Evolutionary conservation across 2,888 invertebrate genomes (phyloP).

Genomic region (Ornithoptera priamus): DNA sequence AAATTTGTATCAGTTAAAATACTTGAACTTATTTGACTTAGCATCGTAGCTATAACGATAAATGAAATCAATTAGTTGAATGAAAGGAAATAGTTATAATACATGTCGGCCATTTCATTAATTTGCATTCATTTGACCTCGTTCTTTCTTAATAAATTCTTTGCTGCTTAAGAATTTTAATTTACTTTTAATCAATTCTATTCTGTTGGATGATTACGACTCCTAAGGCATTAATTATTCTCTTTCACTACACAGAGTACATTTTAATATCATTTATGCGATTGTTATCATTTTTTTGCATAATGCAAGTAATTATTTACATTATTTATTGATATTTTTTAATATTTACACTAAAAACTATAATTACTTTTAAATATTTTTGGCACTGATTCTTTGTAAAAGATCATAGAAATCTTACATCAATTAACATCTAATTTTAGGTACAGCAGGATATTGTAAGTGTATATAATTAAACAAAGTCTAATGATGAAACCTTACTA

Average conservation of each 20-base stretch:
- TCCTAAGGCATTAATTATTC: conserved; percentile 24
- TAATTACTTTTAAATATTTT: too few species aligned
- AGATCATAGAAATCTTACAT: too few species aligned
- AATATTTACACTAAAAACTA: too few species aligned
- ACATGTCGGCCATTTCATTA: conserved; percentile 12
- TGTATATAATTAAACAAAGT: too few species aligned
- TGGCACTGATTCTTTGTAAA: too few species aligned
- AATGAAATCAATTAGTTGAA: neutral
- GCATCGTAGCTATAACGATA: too few species aligned
- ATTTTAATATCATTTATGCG: conserved; percentile 24
- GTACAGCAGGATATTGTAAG: too few species aligned
- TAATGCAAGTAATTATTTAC: neutral
- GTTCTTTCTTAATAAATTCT: conserved; percentile 26
- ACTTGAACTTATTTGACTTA: too few species aligned
- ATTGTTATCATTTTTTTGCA: conserved; percentile 12
- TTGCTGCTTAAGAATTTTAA: conserved; percentile 28
- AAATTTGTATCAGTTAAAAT: too few species aligned
- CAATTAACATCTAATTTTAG: too few species aligned
- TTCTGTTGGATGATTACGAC: conserved; percentile 26
- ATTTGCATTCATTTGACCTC: conserved; percentile 24
- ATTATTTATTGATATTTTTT: neutral
- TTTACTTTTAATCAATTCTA: conserved; percentile 29
- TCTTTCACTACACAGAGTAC: conserved; percentile 20
- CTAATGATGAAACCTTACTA: too few species aligned
- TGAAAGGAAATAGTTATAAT: neutral